Percentiles rank a stretch among this genome's conserved stretches.
These are phyloP conservation scores for Villa cingulata DNA, from an alignment of 2,888 invertebrate genomes.

Conservation along the genomic window DNA sequence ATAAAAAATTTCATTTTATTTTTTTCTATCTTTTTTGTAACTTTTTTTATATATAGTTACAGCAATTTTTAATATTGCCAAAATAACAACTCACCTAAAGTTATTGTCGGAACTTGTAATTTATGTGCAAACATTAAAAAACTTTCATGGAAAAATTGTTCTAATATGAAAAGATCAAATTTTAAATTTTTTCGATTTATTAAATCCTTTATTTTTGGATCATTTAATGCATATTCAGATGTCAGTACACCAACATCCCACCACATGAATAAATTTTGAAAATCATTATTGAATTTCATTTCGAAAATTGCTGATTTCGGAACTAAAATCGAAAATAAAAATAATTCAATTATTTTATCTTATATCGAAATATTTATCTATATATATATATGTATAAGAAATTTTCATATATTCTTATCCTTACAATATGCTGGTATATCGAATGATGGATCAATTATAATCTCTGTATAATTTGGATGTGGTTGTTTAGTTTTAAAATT, in stretches of 20 bases:
- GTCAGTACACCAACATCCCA: conserved; percentile 27
- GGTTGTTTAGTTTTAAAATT: conserved; percentile 30
- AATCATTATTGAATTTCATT: conserved; percentile 30
- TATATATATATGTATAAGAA: neutral
- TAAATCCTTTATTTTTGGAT: conserved; percentile 24
- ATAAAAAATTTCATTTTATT: too few species aligned
- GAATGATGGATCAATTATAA: conserved; percentile 30
- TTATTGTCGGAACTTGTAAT: conserved; percentile 34
- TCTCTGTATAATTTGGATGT: conserved; percentile 35
- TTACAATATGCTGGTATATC: conserved; percentile 31
- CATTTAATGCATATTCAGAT: conserved; percentile 27
- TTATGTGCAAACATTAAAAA: conserved; percentile 35
- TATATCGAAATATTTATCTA: too few species aligned
- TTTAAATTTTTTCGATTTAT: conserved; percentile 31
- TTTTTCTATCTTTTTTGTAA: too few species aligned
- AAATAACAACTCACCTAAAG: conserved; percentile 25
- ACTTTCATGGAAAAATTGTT: conserved; percentile 37
- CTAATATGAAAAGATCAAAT: conserved; percentile 34
- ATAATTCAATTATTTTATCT: neutral
- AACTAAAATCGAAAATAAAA: conserved; percentile 18
- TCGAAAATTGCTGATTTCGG: conserved; percentile 28
- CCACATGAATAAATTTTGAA: conserved; percentile 28
- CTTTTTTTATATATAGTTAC: too few species aligned
- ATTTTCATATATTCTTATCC: conserved; percentile 11
- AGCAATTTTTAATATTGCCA: too few species aligned